phyloP scores from a whole-genome alignment of 1,140 invertebrate genomes.

The Battus philenor region DNA sequence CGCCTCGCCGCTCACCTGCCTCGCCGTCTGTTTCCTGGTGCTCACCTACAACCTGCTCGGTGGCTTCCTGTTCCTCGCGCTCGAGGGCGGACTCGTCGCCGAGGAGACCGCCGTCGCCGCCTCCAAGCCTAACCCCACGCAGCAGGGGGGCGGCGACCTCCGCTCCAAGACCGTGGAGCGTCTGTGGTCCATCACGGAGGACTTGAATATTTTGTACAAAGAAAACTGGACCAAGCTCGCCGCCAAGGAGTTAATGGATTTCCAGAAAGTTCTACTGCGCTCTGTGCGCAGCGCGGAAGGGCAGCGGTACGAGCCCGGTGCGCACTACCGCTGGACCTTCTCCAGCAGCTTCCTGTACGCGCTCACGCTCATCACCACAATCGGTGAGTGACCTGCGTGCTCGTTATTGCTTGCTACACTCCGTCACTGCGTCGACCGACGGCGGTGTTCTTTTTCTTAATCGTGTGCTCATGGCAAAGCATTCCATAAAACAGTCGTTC shows the following conservation, averaged over 20 bases:
- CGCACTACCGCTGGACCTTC: constrained; percentile 89
- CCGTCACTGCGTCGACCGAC: too few species aligned
- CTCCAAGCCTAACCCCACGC: constrained; percentile 77
- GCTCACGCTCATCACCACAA: constrained; percentile 95
- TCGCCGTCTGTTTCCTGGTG: constrained; percentile 85
- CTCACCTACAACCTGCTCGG: constrained; percentile 93
- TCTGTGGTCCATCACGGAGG: too few species aligned
- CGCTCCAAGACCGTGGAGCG: too few species aligned
- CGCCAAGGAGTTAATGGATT: too few species aligned
- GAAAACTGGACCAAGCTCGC: constrained; percentile 92
- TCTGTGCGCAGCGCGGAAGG: constrained; percentile 39
- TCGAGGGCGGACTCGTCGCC: constrained; percentile 81
- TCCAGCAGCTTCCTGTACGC: too few species aligned
- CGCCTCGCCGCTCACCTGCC: too few species aligned
- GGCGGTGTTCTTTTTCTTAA: constrained; percentile 35
- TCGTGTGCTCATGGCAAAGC: constrained; percentile 95
- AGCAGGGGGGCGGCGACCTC: too few species aligned
- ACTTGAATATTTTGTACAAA: too few species aligned
- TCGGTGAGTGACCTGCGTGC: too few species aligned
- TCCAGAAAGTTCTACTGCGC: too few species aligned
- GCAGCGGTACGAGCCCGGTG: constrained; percentile 52
- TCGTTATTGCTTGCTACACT: too few species aligned
- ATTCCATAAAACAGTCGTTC: too few species aligned
- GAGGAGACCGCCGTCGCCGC: constrained; percentile 78
- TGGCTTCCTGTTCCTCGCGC: constrained; percentile 92